These are phyloP conservation scores for Raja brachyura DNA, from an alignment of 2,113 vertebrate species.

Conservation along the genomic window DNA sequence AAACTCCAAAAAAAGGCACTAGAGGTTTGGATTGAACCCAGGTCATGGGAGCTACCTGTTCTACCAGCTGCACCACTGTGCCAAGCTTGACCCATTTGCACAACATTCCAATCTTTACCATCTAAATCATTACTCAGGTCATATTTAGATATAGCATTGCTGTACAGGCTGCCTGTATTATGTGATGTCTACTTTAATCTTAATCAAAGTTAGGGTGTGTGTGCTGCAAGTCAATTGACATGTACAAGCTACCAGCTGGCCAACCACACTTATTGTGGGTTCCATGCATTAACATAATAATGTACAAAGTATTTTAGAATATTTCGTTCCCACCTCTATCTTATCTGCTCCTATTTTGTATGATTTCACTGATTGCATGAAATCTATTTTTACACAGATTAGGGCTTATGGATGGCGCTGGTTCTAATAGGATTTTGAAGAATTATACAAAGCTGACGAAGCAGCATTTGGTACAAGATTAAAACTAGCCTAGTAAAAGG, in stretches of 20 bases:
- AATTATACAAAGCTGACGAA: constrained; percentile 60
- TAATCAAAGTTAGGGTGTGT: not conserved
- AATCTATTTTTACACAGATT: constrained; percentile 41
- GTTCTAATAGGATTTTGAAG: constrained; percentile 60
- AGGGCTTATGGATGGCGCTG: constrained; percentile 41
- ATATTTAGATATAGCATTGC: not conserved
- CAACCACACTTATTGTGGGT: not conserved
- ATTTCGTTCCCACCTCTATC: not conserved
- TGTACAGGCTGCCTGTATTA: not conserved
- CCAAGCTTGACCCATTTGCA: too few species aligned
- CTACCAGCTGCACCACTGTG: too few species aligned
- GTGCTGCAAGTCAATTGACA: not conserved
- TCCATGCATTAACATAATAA: too few species aligned
- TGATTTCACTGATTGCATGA: not conserved
- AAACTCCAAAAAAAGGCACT: too few species aligned
- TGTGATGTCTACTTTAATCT: not conserved
- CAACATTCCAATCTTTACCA: too few species aligned
- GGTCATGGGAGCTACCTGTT: too few species aligned
- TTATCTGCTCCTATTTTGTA: not conserved
- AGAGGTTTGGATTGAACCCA: too few species aligned
- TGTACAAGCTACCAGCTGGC: not conserved
- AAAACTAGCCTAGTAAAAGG: constrained; percentile 52
- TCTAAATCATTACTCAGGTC: not conserved
- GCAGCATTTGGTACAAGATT: constrained; percentile 54
- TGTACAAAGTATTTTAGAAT: not conserved